Evolutionary conservation across 1,140 invertebrate genomes (phyloP).

Genomic region (Cydia pomonella): DNA sequence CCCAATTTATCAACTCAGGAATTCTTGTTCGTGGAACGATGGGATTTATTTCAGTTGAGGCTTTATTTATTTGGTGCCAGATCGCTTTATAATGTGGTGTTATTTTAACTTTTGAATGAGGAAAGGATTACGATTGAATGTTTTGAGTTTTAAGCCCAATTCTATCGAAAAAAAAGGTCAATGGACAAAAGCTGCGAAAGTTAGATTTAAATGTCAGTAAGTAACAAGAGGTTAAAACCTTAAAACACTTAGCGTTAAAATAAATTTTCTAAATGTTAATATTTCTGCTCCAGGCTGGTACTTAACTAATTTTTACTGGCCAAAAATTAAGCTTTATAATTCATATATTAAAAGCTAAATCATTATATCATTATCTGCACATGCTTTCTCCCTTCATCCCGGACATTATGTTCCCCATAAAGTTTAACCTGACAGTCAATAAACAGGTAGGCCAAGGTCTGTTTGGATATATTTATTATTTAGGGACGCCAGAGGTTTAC

Average conservation of each 20-base stretch:
- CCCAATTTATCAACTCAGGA: slow-evolving; percentile 30
- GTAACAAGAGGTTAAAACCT: too few species aligned
- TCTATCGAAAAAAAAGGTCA: background rate
- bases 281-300: too few species aligned
- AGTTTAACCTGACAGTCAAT: background rate
- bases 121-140: background rate
- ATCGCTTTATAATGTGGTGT: background rate
- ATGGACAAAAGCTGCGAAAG: too few species aligned
- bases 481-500: background rate
- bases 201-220: too few species aligned
- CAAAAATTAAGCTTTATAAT: too few species aligned
- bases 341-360: too few species aligned
- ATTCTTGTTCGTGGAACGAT: slow-evolving; percentile 12
- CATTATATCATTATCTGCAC: too few species aligned
- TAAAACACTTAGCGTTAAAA: too few species aligned
- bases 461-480: background rate
- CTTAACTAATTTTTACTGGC: too few species aligned
- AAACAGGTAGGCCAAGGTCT: slow-evolving; percentile 27
- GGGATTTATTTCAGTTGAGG: slow-evolving; percentile 24
- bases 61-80: background rate
- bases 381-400: background rate
- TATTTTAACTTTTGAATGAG: slow-evolving; percentile 9
- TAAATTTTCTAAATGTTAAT: too few species aligned
- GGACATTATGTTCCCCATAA: background rate
- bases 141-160: background rate